phyloP scores from a whole-genome alignment of 1,140 invertebrate genomes.

The Centruroides sculpturatus region DNA sequence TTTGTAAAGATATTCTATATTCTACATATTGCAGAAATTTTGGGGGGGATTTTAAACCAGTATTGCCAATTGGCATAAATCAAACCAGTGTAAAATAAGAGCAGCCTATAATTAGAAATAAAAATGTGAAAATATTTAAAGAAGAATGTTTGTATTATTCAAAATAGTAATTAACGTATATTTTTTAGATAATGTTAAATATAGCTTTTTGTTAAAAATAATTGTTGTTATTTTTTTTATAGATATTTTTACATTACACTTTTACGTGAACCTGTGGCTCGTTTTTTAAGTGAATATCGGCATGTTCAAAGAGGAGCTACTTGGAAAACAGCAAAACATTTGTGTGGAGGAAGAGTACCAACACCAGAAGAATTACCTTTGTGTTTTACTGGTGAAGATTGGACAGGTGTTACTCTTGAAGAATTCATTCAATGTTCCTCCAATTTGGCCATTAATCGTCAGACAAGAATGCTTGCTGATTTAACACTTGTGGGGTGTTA shows the following conservation, averaged over 20 bases:
- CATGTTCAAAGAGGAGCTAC: slow-evolving; percentile 95
- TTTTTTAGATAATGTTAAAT: too few relatives aligned
- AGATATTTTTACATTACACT: slow-evolving; percentile 94
- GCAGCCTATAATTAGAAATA: too few relatives aligned
- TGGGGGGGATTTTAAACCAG: too few relatives aligned
- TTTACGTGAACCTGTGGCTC: slow-evolving; percentile 71
- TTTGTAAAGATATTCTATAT: too few relatives aligned
- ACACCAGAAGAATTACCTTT: slow-evolving; percentile 42
- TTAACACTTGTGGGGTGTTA: slow-evolving; percentile 89
- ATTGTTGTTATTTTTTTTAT: slow-evolving; percentile 9
- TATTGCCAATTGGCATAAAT: too few relatives aligned
- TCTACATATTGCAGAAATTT: too few relatives aligned
- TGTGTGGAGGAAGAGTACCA: slow-evolving; percentile 68
- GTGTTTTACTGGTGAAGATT: slow-evolving; percentile 37
- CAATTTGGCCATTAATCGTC: slow-evolving; percentile 89
- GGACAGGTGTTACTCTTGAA: slow-evolving; percentile 50
- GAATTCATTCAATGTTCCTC: slow-evolving; percentile 78
- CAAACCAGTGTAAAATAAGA: too few relatives aligned
- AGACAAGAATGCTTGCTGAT: slow-evolving; percentile 95
- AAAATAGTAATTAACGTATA: too few relatives aligned
- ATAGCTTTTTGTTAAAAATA: too few relatives aligned
- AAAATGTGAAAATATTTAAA: too few relatives aligned
- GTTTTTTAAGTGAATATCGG: slow-evolving; percentile 84
- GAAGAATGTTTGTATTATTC: too few relatives aligned
- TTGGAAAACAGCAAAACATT: slow-evolving; percentile 74